phyloP scores from a whole-genome alignment of 2,113 vertebrate species.

The Sminthopsis crassicaudata region DNA sequence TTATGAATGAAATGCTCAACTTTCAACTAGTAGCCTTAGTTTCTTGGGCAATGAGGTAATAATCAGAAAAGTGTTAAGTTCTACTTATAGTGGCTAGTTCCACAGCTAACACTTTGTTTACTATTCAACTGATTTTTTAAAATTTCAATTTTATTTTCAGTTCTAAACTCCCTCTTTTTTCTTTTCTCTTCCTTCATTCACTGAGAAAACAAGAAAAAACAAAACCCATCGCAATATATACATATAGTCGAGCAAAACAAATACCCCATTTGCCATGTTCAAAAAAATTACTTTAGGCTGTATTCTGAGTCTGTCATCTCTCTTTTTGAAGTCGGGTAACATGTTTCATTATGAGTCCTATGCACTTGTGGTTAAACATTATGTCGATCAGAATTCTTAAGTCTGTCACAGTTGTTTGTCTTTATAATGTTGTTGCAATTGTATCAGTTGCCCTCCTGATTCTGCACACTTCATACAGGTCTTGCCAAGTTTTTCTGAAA shows the following conservation, averaged over 20 bases:
- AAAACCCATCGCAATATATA: neutral
- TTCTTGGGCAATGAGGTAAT: neutral
- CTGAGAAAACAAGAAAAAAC: neutral
- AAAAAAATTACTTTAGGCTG: neutral
- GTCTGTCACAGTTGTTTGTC: neutral
- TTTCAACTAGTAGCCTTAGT: neutral
- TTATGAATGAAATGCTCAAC: neutral
- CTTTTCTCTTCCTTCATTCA: neutral
- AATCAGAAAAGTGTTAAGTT: neutral
- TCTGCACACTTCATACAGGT: neutral
- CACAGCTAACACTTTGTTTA: neutral
- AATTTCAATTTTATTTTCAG: neutral
- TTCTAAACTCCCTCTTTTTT: neutral
- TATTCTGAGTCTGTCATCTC: neutral
- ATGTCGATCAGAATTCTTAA: neutral
- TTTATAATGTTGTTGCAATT: neutral
- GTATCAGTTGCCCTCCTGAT: neutral
- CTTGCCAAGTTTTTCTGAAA: neutral
- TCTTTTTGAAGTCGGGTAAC: neutral
- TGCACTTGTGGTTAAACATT: neutral
- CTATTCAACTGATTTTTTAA: neutral
- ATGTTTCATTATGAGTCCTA: neutral
- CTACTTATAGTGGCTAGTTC: neutral
- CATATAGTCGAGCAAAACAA: neutral
- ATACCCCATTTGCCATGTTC: neutral